These are phyloP conservation scores for Triplophysa rosa DNA, from an alignment of 2,113 vertebrate species.

Conservation along the genomic window DNA sequence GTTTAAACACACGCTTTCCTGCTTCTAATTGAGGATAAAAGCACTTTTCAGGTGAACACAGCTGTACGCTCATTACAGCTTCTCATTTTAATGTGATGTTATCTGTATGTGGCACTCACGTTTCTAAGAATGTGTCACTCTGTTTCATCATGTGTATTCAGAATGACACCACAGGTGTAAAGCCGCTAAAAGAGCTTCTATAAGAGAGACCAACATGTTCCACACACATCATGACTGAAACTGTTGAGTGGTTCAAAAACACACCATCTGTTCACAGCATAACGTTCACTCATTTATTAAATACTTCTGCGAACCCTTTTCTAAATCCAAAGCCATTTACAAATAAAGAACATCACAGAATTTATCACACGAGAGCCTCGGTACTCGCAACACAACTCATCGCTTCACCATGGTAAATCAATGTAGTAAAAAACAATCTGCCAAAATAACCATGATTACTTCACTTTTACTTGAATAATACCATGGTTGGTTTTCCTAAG, in stretches of 20 bases:
- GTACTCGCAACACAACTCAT: too few species aligned
- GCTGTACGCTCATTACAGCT: constrained; percentile 48
- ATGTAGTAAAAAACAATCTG: too few species aligned
- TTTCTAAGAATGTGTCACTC: constrained; percentile 73
- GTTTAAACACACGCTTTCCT: constrained; percentile 45
- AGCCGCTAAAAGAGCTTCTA: constrained; percentile 25
- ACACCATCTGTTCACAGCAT: constrained; percentile 14
- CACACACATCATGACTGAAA: constrained; percentile 53
- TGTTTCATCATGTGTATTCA: constrained; percentile 64
- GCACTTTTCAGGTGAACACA: constrained; percentile 43
- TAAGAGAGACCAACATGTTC: too few species aligned
- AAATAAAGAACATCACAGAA: too few species aligned
- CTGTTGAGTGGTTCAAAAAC: neutral
- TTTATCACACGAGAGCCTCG: too few species aligned
- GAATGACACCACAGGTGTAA: constrained; percentile 61
- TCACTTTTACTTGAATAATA: too few species aligned
- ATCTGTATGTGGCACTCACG: constrained; percentile 63
- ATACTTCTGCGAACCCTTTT: too few species aligned
- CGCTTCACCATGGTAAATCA: too few species aligned
- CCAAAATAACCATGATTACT: too few species aligned
- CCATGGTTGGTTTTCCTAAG: too few species aligned
- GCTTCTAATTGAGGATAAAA: constrained; percentile 52
- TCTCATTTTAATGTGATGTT: constrained; percentile 64
- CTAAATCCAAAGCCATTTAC: too few species aligned
- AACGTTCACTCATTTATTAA: too few species aligned